phyloP scores from a whole-genome alignment of 2,113 vertebrate genomes.

The Arvicanthis niloticus region DNA sequence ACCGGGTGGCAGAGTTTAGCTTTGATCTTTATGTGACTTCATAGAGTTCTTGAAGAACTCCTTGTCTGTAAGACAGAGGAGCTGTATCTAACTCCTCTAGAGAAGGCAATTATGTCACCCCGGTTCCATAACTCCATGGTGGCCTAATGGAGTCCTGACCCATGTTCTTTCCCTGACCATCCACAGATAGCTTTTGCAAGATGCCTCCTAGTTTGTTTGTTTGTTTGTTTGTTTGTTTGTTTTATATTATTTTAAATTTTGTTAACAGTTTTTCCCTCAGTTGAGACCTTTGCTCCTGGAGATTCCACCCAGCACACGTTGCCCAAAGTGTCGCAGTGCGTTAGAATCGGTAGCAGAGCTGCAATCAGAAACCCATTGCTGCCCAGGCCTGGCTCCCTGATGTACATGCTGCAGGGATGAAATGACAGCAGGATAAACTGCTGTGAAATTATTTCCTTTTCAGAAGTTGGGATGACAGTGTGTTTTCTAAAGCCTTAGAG shows the following conservation, averaged over 20 bases:
- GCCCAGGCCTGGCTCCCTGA: neutral
- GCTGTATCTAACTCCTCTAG: neutral
- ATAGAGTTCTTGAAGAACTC: neutral
- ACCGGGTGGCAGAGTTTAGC: neutral
- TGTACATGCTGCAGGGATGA: neutral
- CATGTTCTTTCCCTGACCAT: neutral
- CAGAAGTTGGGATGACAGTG: constrained; percentile 12
- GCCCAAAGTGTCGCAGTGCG: neutral
- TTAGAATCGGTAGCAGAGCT: neutral
- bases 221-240: neutral
- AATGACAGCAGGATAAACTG: neutral
- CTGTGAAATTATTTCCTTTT: constrained; percentile 23
- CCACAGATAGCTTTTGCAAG: neutral
- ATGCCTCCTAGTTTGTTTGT: neutral
- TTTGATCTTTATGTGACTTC: neutral
- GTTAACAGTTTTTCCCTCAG: neutral
- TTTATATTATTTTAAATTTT: neutral
- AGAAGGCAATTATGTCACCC: neutral
- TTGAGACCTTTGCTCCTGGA: constrained; percentile 5
- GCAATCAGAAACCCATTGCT: neutral
- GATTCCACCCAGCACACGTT: neutral
- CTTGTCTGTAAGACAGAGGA: neutral
- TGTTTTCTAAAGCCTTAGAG: constrained; percentile 6
- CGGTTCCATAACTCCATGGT: neutral
- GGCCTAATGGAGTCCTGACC: neutral